Base-by-base conservation (phyloP, 2,888 invertebrate species). In the Galerucella calmariensis region DNA sequence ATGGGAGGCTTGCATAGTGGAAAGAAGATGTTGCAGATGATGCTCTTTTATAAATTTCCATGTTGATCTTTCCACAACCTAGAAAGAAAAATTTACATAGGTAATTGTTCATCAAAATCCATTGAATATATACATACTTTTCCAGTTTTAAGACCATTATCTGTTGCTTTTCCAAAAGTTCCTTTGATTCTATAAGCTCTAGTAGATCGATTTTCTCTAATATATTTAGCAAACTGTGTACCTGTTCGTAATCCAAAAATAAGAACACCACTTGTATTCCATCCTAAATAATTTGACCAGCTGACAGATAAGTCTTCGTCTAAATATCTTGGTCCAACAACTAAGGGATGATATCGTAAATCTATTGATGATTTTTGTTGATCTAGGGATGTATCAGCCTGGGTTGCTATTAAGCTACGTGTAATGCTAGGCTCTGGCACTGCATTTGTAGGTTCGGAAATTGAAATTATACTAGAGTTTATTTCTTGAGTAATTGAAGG, bases 1-100 rank as follows among this genome's bases (percentile, higher is more conserved):
- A 87, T 97, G 96, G 6, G 94, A 91, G 0, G 96, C 93, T 87
- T 98, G 96, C 87, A 96, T 92, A 2, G 94, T 90, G 2, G 95
- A 91, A 24, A 97, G 90, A 20, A 97, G 86, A 75, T 89, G 90
- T 80, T 96, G 96, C 6, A 98, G 86, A 78, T 92, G 90, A 53
- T 89, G 89, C 70, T 91, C 88, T 8, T 89, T 92, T 0, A 98
- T 91, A 86, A 95, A 94, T 67, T 88, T 87, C 85, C 90, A 95
- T 0, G 92, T 92, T 0, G 94, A 89, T 81, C 91, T 91, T 82
- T 94, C 93, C 0, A 94, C 88, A 5, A 94, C 89, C 71, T 71
- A 48, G 2, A 69, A 69, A 70, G 2, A 67, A 67, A 56, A 63
- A 63, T 44, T 10, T 12, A 9, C 16, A 1, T 41, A n/a, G n/a